Evolutionary conservation across 2,113 vertebrate genomes (phyloP), one percentile per base, ranked within the genome.

Genomic region (Stigmatopora argus): DNA sequence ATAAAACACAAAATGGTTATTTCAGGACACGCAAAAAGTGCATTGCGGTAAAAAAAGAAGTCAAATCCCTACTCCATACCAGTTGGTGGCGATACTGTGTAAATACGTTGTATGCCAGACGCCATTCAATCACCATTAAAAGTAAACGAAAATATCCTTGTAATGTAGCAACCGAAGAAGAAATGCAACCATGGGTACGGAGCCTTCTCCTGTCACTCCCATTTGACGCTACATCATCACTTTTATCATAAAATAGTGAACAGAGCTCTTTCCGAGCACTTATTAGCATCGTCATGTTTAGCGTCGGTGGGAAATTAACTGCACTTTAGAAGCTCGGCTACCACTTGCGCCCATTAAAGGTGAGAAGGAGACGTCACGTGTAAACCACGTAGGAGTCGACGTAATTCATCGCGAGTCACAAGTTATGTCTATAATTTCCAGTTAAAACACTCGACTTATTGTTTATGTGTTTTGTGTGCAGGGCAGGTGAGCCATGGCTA

Each of bases 401-500:
- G 59, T 45, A 23, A 9, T 19, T 12, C 19, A 7, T 60, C 5
- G 15, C 21, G 0, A 23, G 14, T 12, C 11, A 15, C 21, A 26
- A 26, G 11, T 35, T 59, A 19, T 35, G 9, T 1, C 18, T 18
- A 7, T 38, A 59, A 38, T 38, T 7, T 56, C 12, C 2, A 19
- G 17, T 19, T 4, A 19, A 5, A 35, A 41, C 13, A 18, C 34
- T 59, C 9, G 7, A 6, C 34, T 59, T 12, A 23, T 31, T 4
- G 18, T 18, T 4, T 35, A 15, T 70, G 35, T 56, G 17, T 70
- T 1, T 70, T 7, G 64, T 69, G n/a, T 65, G 9, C 77, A 92
- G 92, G 57, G 35, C 69, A 57, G 58, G 72, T 68, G 69, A 86
- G 86, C 66, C 44, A 97, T 98, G 96, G 94, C 94, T 51, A 92